phyloP scores from a whole-genome alignment of 2,797 vertebrate species.

The Fringilla coelebs region DNA sequence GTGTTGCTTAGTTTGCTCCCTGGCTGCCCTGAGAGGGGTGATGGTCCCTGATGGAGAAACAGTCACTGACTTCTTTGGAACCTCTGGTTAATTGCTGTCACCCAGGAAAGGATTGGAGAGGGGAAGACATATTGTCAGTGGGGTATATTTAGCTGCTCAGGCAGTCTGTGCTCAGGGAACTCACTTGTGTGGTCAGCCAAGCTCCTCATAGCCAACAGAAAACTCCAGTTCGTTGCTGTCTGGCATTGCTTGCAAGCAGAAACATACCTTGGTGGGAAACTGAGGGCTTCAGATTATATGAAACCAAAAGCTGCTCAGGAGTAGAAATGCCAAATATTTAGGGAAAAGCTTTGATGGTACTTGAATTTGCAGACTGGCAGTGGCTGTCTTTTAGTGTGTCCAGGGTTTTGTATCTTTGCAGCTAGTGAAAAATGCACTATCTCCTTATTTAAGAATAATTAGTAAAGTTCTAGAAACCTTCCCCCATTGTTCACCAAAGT shows the following conservation, averaged over 20 bases:
- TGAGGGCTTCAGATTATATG: background rate
- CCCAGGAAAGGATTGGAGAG: background rate
- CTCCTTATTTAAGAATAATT: background rate
- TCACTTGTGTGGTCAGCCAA: background rate
- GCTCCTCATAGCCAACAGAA: background rate
- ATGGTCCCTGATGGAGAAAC: background rate
- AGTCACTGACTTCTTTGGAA: background rate
- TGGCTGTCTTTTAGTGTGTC: background rate
- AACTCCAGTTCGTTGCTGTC: background rate
- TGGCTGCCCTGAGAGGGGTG: background rate
- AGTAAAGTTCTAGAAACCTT: background rate
- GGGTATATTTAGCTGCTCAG: background rate
- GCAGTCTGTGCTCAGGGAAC: background rate
- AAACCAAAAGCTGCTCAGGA: background rate
- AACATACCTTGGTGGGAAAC: background rate
- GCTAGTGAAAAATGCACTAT: background rate
- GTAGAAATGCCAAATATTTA: background rate
- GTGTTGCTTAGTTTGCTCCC: rapidly evolving
- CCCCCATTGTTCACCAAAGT: background rate
- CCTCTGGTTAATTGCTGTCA: background rate
- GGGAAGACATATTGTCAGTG: rapidly evolving
- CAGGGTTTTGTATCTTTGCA: background rate
- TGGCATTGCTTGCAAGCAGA: background rate
- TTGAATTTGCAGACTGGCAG: background rate
- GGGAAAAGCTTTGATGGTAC: background rate